Evolutionary conservation across 2,888 invertebrate genomes (phyloP).

Genomic region (Heliconius erato): DNA sequence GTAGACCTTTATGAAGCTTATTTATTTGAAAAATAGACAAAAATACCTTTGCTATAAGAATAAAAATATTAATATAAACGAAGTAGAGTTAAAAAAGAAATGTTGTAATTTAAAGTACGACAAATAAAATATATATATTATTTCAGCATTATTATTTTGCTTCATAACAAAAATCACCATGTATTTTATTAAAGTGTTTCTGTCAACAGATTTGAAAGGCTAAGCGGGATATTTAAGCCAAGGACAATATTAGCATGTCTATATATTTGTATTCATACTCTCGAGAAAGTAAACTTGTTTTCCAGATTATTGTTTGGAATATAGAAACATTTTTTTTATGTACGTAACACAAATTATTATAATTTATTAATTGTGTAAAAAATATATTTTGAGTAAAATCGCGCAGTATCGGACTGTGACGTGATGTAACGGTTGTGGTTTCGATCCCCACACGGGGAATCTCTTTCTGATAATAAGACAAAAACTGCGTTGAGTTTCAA

Average conservation of each 20-base stretch:
- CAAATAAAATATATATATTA: neutral
- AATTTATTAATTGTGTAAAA: neutral
- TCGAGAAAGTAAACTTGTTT: neutral
- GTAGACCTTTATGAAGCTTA: no score
- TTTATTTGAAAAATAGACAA: no score
- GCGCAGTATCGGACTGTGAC: no score
- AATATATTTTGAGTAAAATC: no score
- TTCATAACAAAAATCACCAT: neutral
- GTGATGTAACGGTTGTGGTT: no score
- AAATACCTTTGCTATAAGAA: no score
- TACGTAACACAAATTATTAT: neutral
- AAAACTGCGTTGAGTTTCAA: no score
- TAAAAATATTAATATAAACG: no score
- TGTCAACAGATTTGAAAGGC: neutral
- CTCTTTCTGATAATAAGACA: no score
- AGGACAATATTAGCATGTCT: constrained; percentile 21
- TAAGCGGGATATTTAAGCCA: constrained; percentile 16
- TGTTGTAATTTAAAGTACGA: neutral
- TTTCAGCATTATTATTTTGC: no score
- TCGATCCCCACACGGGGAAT: no score
- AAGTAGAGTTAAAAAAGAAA: no score
- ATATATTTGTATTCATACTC: neutral
- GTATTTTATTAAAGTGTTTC: constrained; percentile 2
- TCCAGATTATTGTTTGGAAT: neutral
- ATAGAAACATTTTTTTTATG: neutral